Conservation (phyloP, 2,888 invertebrate genomes). For the Stegana nigrithorax region DNA sequence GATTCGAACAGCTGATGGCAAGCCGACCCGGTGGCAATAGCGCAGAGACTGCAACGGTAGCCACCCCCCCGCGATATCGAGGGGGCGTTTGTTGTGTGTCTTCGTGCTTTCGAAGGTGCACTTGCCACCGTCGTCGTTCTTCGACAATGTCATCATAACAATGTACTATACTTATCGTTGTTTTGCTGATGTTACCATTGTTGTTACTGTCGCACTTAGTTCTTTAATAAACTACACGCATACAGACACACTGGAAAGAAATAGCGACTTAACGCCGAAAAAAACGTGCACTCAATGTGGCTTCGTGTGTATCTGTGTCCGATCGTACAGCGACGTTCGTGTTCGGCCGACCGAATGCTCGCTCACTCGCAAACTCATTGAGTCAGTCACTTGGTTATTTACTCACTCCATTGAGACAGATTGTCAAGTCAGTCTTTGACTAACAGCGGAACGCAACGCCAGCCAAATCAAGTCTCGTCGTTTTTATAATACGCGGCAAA, state of each 20-base stretch:
- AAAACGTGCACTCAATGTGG: not conserved
- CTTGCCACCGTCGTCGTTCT: not conserved
- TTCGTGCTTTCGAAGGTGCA: not conserved
- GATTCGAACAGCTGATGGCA: slow-evolving; percentile 55
- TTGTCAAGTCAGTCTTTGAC: slow-evolving; percentile 51
- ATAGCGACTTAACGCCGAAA: no score
- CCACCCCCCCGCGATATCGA: no score
- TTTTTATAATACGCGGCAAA: no score
- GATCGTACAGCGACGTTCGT: not conserved
- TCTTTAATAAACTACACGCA: no score
- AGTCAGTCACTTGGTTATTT: not conserved
- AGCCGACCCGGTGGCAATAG: not conserved
- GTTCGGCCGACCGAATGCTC: no score
- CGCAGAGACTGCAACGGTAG: no score
- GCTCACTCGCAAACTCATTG: not conserved
- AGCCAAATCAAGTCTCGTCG: no score
- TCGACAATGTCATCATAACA: not conserved
- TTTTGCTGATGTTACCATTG: no score
- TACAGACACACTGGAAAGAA: no score
- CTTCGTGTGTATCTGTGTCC: not conserved
- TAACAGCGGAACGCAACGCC: slow-evolving; percentile 45
- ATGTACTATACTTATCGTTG: no score
- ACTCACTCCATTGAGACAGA: not conserved
- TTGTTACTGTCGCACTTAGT: no score
- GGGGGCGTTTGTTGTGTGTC: slow-evolving; percentile 23